Conservation (phyloP, 2,113 vertebrate genomes). For the Murina feae region DNA sequence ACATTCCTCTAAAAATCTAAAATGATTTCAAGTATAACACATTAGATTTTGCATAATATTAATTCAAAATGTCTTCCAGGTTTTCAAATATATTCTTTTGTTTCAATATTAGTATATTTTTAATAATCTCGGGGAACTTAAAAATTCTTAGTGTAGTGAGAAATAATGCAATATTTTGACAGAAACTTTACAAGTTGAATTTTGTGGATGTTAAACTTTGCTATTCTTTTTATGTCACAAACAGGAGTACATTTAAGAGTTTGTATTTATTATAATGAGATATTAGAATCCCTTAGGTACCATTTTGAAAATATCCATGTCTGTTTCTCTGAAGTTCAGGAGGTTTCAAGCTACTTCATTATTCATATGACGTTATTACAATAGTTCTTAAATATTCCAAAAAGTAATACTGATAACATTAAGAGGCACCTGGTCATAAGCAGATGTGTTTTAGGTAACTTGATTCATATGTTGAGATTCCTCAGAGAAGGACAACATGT, state of each 20-base stretch:
- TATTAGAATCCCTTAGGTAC: background rate
- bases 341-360: background rate
- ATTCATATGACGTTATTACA: background rate
- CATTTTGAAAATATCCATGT: background rate
- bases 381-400: background rate
- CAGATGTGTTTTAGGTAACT: conserved; percentile 8
- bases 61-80: background rate
- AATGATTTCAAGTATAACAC: background rate
- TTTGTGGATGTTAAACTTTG: background rate
- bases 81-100: background rate
- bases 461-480: background rate
- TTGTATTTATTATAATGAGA: conserved; percentile 1
- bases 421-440: conserved; percentile 1
- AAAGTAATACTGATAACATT: conserved; percentile 4
- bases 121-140: background rate
- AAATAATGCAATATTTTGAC: background rate
- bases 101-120: background rate
- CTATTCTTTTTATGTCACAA: background rate
- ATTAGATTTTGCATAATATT: background rate
- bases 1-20: background rate
- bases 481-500: background rate
- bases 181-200: background rate
- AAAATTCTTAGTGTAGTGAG: background rate
- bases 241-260: background rate
- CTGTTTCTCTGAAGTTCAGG: background rate